A percentile compares a stretch with the other conserved stretches of the same genome.
Evolutionary conservation across 2,113 vertebrate species (phyloP).

Genomic region (Rhineura floridana): DNA sequence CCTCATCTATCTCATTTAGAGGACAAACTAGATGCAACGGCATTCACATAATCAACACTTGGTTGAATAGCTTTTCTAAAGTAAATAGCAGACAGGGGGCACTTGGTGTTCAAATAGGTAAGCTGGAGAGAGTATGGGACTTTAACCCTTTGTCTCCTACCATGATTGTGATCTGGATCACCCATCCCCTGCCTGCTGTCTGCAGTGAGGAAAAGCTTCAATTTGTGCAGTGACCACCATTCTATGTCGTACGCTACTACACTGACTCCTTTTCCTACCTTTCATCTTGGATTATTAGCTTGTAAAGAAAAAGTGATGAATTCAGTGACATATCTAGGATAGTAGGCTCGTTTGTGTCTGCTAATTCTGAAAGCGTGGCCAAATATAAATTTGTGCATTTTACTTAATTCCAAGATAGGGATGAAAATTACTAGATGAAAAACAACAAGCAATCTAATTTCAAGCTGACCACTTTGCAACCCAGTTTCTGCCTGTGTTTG

Average conservation of each 20-base stretch:
- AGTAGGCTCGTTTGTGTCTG: background rate
- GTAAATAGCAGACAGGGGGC: background rate
- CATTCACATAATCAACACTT: background rate
- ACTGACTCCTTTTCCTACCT: background rate
- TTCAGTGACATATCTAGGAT: background rate
- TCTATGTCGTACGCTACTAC: background rate
- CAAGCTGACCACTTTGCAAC: background rate
- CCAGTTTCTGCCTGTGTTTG: background rate
- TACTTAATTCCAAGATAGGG: background rate
- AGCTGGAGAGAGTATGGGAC: background rate
- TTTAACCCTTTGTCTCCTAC: background rate
- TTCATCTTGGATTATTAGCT: background rate
- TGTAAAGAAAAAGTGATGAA: background rate
- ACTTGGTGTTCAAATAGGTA: background rate
- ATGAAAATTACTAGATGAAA: background rate
- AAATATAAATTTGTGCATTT: background rate
- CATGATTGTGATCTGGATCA: background rate
- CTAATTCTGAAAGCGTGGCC: background rate
- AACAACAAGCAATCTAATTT: background rate
- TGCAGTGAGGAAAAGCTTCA: background rate
- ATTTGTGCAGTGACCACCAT: background rate
- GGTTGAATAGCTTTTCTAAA: background rate
- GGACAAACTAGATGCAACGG: background rate
- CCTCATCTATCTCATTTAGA: background rate
- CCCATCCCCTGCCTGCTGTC: background rate